These are phyloP conservation scores for Teleiodes luculella DNA, from an alignment of 2,888 invertebrate genomes.

Conservation along the genomic window DNA sequence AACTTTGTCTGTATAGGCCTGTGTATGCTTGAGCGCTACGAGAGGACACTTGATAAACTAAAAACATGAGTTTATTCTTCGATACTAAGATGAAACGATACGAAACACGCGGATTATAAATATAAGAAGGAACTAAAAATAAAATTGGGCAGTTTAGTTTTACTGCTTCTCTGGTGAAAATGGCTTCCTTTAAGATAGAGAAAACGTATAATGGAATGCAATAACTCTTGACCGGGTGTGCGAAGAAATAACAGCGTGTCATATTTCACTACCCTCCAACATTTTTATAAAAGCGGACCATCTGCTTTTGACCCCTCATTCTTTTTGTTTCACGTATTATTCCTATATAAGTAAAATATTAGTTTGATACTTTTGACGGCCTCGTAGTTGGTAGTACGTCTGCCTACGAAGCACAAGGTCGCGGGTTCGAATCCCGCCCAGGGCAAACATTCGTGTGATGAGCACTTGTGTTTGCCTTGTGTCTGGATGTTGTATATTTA, in stretches of 20 bases:
- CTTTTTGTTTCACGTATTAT: slow-evolving; percentile 77
- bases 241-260: slow-evolving; percentile 79
- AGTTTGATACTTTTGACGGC: too few relatives aligned
- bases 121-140: slow-evolving; percentile 51
- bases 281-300: slow-evolving; percentile 78
- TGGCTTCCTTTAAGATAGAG: slow-evolving; percentile 77
- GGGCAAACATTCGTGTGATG: too few relatives aligned
- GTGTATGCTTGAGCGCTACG: too few relatives aligned
- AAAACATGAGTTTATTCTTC: too few relatives aligned
- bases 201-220: slow-evolving; percentile 78
- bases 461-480: too few relatives aligned
- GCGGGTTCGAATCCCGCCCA: too few relatives aligned
- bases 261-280: slow-evolving; percentile 79
- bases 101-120: slow-evolving; percentile 4
- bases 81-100: not conserved
- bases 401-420: too few relatives aligned
- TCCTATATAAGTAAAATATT: slow-evolving; percentile 69
- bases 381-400: too few relatives aligned
- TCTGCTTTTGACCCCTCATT: slow-evolving; percentile 79
- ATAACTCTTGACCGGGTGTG: slow-evolving; percentile 79
- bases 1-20: too few relatives aligned
- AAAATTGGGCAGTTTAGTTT: slow-evolving; percentile 74
- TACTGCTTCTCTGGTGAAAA: slow-evolving; percentile 75
- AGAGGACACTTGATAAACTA: too few relatives aligned
- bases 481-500: too few relatives aligned